Evolutionary conservation across 1,140 invertebrate species (phyloP).

Genomic region (Hydropsyche tenuis): DNA sequence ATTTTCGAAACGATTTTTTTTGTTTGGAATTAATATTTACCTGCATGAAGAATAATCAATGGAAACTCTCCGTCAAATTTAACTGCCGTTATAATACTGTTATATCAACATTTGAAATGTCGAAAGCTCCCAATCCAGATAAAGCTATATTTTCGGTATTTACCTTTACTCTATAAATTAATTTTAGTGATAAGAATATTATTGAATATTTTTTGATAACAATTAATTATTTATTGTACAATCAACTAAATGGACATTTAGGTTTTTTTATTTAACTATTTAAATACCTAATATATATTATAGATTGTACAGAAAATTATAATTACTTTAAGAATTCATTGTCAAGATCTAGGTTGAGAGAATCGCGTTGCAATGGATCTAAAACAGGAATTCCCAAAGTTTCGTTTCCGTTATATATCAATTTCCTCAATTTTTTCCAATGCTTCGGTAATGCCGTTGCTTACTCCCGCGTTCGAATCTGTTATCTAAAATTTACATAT

Average conservation of each 20-base stretch:
- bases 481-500: neutral
- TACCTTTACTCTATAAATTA: constrained; percentile 33
- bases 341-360: neutral
- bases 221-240: too few species aligned
- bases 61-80: constrained; percentile 41
- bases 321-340: neutral
- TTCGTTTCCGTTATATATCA: constrained; percentile 28
- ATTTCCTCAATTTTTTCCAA: neutral
- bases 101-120: constrained; percentile 32
- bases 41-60: constrained; percentile 37
- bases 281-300: too few species aligned
- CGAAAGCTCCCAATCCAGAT: constrained; percentile 42
- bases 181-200: too few species aligned
- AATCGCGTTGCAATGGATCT: neutral
- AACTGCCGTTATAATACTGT: constrained; percentile 30
- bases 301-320: too few species aligned
- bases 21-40: too few species aligned
- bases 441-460: neutral
- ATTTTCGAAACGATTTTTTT: too few species aligned
- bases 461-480: neutral
- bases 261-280: too few species aligned
- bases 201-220: too few species aligned
- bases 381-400: neutral
- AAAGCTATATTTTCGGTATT: constrained; percentile 22
- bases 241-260: too few species aligned